These are phyloP conservation scores for Pristionchus arcanus DNA, from an alignment of 2,888 invertebrate species.

Conservation along the genomic window DNA sequence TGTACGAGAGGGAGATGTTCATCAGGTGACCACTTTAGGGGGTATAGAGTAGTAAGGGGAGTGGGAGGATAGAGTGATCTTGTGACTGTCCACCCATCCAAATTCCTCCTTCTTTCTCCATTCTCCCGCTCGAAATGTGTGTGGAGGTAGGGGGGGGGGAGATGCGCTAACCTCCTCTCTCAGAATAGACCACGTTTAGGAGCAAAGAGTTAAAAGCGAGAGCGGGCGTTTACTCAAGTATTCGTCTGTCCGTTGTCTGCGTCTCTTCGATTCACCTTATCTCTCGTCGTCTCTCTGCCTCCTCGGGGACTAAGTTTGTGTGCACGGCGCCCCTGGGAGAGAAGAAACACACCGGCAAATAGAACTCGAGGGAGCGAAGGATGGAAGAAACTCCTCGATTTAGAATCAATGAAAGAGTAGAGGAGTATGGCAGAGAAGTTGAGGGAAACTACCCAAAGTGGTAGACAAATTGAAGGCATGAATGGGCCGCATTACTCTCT, in stretches of 20 bases:
- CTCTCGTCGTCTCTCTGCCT: slow-evolving; percentile 19
- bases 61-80: neutral
- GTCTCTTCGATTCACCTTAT: neutral
- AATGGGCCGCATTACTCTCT: neutral
- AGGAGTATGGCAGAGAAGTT: neutral
- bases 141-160: neutral
- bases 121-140: slow-evolving; percentile 37
- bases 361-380: slow-evolving; percentile 30
- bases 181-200: slow-evolving; percentile 42
- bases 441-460: neutral
- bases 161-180: neutral
- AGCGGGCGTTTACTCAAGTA: slow-evolving; percentile 46
- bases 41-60: slow-evolving; percentile 36
- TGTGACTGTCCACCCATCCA: slow-evolving; percentile 5
- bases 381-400: slow-evolving; percentile 8
- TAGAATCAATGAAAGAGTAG: slow-evolving; percentile 23
- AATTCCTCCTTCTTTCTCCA: slow-evolving; percentile 28
- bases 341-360: slow-evolving; percentile 54
- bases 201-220: slow-evolving; percentile 41
- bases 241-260: neutral
- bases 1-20: neutral
- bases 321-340: slow-evolving; percentile 39
- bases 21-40: slow-evolving; percentile 45
- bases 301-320: slow-evolving; percentile 30
- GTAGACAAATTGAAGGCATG: neutral